phyloP scores from a whole-genome alignment of 2,797 vertebrate genomes.

The Ptychadena robeensis region DNA sequence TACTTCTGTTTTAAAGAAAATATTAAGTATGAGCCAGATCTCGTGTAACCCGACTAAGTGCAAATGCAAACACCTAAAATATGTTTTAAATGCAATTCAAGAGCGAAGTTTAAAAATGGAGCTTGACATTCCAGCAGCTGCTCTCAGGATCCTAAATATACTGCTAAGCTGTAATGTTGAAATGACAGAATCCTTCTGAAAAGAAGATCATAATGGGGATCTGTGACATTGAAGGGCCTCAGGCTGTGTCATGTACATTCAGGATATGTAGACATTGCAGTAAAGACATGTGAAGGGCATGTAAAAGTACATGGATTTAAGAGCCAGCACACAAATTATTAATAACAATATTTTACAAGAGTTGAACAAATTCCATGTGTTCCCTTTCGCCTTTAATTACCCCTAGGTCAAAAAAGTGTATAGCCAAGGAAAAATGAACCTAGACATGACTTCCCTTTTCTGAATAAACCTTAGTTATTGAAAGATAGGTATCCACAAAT shows the following conservation, averaged over 20 bases:
- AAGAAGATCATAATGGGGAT: conserved; percentile 47
- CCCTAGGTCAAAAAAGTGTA: background rate
- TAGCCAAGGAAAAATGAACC: background rate
- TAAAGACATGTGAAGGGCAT: conserved; percentile 37
- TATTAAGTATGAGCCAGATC: background rate
- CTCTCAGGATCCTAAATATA: conserved; percentile 22
- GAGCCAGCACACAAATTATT: conserved; percentile 36
- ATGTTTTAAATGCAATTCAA: background rate
- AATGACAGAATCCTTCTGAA: conserved; percentile 44
- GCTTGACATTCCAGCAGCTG: background rate
- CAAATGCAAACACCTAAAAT: background rate
- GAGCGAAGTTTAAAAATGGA: background rate
- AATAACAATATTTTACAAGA: conserved; percentile 10
- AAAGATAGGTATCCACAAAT: background rate
- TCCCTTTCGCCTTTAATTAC: background rate
- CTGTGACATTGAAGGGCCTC: conserved; percentile 48
- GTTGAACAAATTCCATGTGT: background rate
- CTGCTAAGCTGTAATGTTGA: conserved; percentile 39
- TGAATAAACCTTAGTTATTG: background rate
- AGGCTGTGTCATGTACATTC: conserved; percentile 54
- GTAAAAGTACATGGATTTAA: conserved; percentile 33
- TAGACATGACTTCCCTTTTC: background rate
- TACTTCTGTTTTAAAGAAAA: too few relatives aligned
- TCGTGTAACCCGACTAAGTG: background rate
- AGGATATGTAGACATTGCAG: conserved; percentile 34